Evolutionary conservation across 2,888 invertebrate genomes (phyloP).

Genomic region (Hemicrepidius hirtus): DNA sequence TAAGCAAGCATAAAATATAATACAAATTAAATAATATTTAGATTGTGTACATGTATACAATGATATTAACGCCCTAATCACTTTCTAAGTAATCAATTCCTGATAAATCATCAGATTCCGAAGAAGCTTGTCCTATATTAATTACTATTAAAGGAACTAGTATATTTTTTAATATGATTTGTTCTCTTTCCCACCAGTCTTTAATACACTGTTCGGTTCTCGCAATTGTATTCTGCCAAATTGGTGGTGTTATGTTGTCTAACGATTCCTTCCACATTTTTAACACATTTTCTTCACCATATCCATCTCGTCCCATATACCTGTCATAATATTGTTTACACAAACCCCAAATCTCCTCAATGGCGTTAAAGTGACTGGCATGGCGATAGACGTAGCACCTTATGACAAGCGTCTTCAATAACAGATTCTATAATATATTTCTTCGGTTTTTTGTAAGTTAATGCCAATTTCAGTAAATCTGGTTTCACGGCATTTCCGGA

Average conservation of each 20-base stretch:
- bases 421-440: too few species aligned
- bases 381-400: too few species aligned
- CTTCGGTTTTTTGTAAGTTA: too few species aligned
- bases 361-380: too few species aligned
- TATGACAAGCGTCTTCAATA: too few species aligned
- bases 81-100: slow-evolving; percentile 1
- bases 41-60: neutral
- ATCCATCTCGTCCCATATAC: slow-evolving; percentile 6
- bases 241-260: neutral
- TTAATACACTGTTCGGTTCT: neutral
- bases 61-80: slow-evolving; percentile 2
- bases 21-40: neutral
- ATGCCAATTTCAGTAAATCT: too few species aligned
- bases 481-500: too few species aligned
- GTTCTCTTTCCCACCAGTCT: neutral
- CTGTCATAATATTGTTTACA: too few species aligned
- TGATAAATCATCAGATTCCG: slow-evolving; percentile 1
- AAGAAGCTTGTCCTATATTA: neutral
- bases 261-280: neutral
- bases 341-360: neutral
- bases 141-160: neutral
- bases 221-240: too few species aligned
- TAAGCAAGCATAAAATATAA: neutral
- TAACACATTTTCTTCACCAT: slow-evolving; percentile 1
- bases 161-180: neutral